Evolutionary conservation across 2,113 vertebrate genomes (phyloP), one percentile per base, ranked within the genome.

Genomic region (Dinomys branickii): DNA sequence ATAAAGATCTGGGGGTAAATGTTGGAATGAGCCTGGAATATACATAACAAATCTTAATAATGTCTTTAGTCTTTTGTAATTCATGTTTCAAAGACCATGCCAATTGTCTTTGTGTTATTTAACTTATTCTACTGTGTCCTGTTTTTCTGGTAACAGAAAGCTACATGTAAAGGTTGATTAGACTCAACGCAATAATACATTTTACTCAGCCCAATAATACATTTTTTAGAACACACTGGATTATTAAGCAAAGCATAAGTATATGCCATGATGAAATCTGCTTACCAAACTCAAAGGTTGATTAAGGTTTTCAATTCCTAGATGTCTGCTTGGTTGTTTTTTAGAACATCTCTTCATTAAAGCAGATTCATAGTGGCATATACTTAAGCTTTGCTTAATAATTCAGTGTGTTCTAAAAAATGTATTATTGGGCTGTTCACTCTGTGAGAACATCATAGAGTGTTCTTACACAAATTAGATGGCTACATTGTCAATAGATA

Each of bases 71-170:
- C 2, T 44, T 41, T 82, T 41, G 52, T 30, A 73, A 58, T 58
- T 82, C 58, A 65, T 13, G 52, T 86, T 85, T 83, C 86, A 30
- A 82, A 90, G 86, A 86, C 61, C 50, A 8, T 85, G 35, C 35
- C 38, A 52, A 19, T 73, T 96, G n/a, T 86, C 35, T 83, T 90
- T 19, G n/a, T 52, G 28, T 75, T 86, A 38, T 56, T 92, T 83
- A 92, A 73, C 35, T 95, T 65, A 65, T 81, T 85, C 44, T 61
- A 89, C 4, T 47, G 85, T 92, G 56, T 89, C 54, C 35, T 85
- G 0, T 41, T 50, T 88, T 88, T 96, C 58, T 61, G 73, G 44
- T 86, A 87, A 61, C 50, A n/a, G 59, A 61, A 92, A 89, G 71
- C 89, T 83, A 69, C 38, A n/a, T 73, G 1, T 90, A 86, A 87